Percentiles rank a stretch among this genome's conserved stretches.
phyloP scores from a whole-genome alignment of 1,140 invertebrate species.

The Diorhabda sublineata region DNA sequence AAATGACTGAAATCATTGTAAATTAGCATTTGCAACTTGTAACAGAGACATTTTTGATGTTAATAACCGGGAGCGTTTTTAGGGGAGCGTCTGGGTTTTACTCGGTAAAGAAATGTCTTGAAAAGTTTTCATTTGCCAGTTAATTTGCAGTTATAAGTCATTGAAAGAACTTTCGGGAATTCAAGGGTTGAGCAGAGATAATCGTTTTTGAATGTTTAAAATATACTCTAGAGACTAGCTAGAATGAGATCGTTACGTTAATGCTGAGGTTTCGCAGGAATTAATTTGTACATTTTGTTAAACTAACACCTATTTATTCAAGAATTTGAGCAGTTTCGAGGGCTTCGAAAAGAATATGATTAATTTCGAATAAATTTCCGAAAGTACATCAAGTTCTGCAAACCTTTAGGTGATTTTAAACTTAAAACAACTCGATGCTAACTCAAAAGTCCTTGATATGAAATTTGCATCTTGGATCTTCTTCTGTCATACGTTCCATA shows the following conservation, averaged over 20 bases:
- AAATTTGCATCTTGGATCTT: too few relatives aligned
- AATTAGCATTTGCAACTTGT: slow-evolving; percentile 20
- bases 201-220: slow-evolving; percentile 9
- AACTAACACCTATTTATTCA: neutral
- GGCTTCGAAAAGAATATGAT: too few relatives aligned
- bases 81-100: slow-evolving; percentile 14
- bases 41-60: slow-evolving; percentile 17
- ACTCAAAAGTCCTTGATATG: too few relatives aligned
- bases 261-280: neutral
- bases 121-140: slow-evolving; percentile 19
- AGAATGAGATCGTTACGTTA: neutral
- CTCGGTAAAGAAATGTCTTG: slow-evolving; percentile 8
- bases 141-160: slow-evolving; percentile 19
- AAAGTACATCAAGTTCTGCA: too few relatives aligned
- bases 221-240: neutral
- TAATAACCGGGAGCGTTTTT: slow-evolving; percentile 18
- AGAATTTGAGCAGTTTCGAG: too few relatives aligned
- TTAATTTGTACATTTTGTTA: slow-evolving; percentile 1
- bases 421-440: too few relatives aligned
- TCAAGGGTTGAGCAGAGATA: slow-evolving; percentile 2
- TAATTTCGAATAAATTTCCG: too few relatives aligned
- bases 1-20: slow-evolving; percentile 15
- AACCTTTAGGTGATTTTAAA: too few relatives aligned
- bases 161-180: slow-evolving; percentile 8
- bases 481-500: too few relatives aligned